Conservation (phyloP, 53 echinoderm and acorn worm species). For the Echinarachnius parma region DNA sequence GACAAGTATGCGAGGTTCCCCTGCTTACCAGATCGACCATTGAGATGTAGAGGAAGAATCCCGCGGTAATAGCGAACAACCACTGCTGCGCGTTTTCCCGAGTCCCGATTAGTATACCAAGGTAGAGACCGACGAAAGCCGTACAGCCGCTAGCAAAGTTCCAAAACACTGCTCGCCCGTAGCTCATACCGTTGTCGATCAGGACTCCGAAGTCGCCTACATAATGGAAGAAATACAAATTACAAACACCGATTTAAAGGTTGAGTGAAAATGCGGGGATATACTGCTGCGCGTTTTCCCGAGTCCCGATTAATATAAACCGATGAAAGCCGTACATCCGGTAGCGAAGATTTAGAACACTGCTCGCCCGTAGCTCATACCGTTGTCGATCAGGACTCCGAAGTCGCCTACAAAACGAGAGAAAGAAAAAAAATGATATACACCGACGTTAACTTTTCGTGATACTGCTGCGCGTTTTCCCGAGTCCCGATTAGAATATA, state of each 20-base stretch:
- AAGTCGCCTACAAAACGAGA: conserved; percentile 66
- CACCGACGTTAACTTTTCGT: too few relatives aligned
- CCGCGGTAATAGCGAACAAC: conserved; percentile 85
- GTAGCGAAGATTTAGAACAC: conserved; percentile 69
- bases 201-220: conserved; percentile 90
- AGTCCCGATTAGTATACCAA: conserved; percentile 69
- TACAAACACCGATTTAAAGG: too few relatives aligned
- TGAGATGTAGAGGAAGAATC: conserved; percentile 83
- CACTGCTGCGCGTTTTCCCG: conserved; percentile 60
- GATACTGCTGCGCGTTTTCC: too few relatives aligned
- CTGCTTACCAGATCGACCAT: conserved; percentile 87
- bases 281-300: conserved; percentile 63
- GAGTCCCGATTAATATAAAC: conserved; percentile 68
- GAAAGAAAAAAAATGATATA: background rate
- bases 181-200: conserved; percentile 69
- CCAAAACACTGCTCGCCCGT: conserved; percentile 67
- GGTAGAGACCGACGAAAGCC: conserved; percentile 79
- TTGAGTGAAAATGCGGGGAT: conserved; percentile 78
- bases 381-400: conserved; percentile 72
- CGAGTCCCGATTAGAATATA: too few relatives aligned
- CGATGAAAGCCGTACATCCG: conserved; percentile 69
- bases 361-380: conserved; percentile 69
- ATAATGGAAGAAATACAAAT: too few relatives aligned
- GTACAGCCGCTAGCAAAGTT: conserved; percentile 66
- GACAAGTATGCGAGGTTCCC: too few relatives aligned